Conservation (phyloP, 2,113 vertebrate species). For the Acrocephalus kingi region DNA sequence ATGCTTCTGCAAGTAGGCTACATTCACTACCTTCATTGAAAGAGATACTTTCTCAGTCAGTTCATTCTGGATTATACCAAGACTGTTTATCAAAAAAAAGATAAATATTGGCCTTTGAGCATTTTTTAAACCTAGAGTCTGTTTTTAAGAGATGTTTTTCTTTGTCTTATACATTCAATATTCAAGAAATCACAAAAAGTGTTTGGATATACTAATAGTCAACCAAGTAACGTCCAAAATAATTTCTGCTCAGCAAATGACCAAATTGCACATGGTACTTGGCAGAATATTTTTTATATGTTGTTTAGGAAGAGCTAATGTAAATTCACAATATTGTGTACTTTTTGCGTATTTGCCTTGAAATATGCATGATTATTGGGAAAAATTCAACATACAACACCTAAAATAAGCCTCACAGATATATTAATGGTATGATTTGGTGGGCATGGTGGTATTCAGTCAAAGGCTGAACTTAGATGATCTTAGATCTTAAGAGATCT, state of each 20-base stretch:
- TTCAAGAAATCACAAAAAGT: background rate
- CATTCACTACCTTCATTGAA: background rate
- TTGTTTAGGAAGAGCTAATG: background rate
- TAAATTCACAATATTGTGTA: background rate
- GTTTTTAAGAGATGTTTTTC: background rate
- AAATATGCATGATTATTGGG: background rate
- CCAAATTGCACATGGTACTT: background rate
- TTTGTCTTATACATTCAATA: background rate
- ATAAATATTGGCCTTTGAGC: background rate
- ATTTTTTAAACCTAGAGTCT: background rate
- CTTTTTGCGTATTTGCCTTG: background rate
- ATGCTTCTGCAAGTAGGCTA: background rate
- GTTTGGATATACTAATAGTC: background rate
- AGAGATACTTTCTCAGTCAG: background rate
- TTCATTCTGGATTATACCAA: background rate
- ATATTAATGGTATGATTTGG: background rate
- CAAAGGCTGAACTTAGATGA: background rate
- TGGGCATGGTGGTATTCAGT: background rate
- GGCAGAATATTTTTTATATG: background rate
- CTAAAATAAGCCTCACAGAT: background rate
- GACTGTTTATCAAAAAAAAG: background rate
- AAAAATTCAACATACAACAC: fast-evolving
- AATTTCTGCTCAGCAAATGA: background rate
- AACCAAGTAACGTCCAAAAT: background rate
- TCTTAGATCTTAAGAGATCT: background rate